Percentiles rank a stretch among this genome's conserved stretches.
These are phyloP conservation scores for Hippopotamyrus pictus DNA, from an alignment of 2,797 vertebrate genomes.

Conservation along the genomic window DNA sequence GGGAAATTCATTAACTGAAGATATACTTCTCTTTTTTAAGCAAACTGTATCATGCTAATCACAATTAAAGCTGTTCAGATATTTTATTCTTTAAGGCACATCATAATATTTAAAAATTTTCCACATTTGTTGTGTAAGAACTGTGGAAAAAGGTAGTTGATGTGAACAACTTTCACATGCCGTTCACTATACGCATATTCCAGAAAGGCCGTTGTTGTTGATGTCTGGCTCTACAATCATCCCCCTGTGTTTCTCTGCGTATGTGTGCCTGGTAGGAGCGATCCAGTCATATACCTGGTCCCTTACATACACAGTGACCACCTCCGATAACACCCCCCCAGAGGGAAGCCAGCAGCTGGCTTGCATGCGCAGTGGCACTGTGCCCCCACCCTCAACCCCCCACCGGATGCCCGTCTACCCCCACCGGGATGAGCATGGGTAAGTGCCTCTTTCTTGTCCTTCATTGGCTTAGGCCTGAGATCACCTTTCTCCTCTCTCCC, in stretches of 20 bases:
- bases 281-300: constrained; percentile 99
- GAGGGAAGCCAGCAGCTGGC: constrained; percentile 83
- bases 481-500: not conserved
- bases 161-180: not conserved
- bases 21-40: not conserved
- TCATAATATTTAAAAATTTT: not conserved
- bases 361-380: constrained; percentile 82
- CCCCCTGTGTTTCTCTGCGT: not conserved
- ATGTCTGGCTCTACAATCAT: not conserved
- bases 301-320: constrained; percentile 98
- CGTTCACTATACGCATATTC: not conserved
- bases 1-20: not conserved
- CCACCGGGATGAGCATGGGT: constrained; percentile 94
- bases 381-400: constrained; percentile 73
- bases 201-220: not conserved
- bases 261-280: constrained; percentile 63
- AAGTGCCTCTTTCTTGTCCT: constrained; percentile 33
- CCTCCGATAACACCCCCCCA: constrained; percentile 79
- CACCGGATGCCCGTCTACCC: constrained; percentile 91
- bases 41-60: not conserved
- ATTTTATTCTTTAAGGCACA: not conserved
- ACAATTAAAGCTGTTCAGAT: not conserved
- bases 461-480: not conserved
- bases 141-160: not conserved
- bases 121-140: not conserved